Conservation (phyloP, 2,888 invertebrate genomes). For the Ormyrus pomaceus region DNA sequence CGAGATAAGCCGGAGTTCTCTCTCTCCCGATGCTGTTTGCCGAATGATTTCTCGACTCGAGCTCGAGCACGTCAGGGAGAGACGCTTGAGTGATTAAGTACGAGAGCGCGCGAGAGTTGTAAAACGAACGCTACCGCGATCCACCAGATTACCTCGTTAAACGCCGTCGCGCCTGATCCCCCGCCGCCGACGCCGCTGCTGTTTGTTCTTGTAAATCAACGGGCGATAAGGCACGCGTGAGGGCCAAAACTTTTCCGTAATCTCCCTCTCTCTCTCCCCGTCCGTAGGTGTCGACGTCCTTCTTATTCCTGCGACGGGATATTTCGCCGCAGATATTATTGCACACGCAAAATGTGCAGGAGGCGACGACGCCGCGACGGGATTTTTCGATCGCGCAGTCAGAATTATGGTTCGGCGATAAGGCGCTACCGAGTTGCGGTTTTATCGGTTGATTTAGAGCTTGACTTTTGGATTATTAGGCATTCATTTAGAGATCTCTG, state of each 20-base stretch:
- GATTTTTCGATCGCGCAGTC: too few relatives aligned
- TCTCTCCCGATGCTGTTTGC: slow-evolving; percentile 63
- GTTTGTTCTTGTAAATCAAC: slow-evolving; percentile 75
- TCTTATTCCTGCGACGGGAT: background rate
- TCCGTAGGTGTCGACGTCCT: slow-evolving; percentile 1
- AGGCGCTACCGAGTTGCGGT: background rate
- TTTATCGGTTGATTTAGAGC: slow-evolving; percentile 25
- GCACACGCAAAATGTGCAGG: too few relatives aligned
- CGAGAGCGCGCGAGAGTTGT: slow-evolving; percentile 58
- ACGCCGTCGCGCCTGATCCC: slow-evolving; percentile 64
- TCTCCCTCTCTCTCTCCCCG: slow-evolving; percentile 55
- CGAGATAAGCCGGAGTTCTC: slow-evolving; percentile 67
- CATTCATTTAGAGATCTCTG: too few relatives aligned
- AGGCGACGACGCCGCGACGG: background rate
- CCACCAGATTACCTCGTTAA: slow-evolving; percentile 68
- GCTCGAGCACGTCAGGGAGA: background rate
- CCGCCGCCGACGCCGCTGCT: slow-evolving; percentile 41
- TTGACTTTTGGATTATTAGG: background rate
- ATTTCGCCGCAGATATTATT: background rate
- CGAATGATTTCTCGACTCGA: slow-evolving; percentile 67
- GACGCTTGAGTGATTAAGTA: slow-evolving; percentile 66
- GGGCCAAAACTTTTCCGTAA: slow-evolving; percentile 70
- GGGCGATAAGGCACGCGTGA: slow-evolving; percentile 60
- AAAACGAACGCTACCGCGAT: slow-evolving; percentile 67
- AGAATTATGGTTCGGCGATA: background rate